Evolutionary conservation across 1,140 invertebrate genomes (phyloP), one percentile per base, ranked within the genome.

Genomic region (Drosophila murphyi): DNA sequence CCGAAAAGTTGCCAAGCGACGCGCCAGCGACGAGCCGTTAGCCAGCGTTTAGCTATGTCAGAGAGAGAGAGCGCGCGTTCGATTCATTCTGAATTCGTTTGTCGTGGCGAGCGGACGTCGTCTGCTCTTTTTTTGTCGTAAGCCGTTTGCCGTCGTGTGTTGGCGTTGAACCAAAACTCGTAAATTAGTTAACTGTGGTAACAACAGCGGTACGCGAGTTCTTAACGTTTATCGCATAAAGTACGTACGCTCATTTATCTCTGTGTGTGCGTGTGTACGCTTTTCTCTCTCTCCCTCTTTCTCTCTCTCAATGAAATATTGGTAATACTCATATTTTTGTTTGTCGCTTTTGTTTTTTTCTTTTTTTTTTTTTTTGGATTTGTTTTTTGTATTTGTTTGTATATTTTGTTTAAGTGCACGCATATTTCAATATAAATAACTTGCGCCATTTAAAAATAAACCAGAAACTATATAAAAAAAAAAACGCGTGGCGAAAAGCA

Each of bases 41-140:
- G 10, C 6, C 35, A 29, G 12, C 41, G 50, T 34, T 10, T 32
- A 20, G 51, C 41, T 34, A 20, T 54, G 31, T 31, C 61, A 54
- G 47, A 55, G 50, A 64, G 61, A 55, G 69, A 37, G 50, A 37
- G 52, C 34, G 29, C 20, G 34, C 70, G 29, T 48, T 10, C 54
- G 50, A 69, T 50, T 73, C 71, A 73, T 73, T 73, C 71, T 73
- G 64, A 73, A 69, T 73, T 73, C 56, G 52, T 61, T 73, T 73
- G 71, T 61, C 64, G 71, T 73, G 64, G 71, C 71, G 48, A 73
- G 35, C 56, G 43, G 71, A 73, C 71, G 71, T 68, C 41, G 56
- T 69, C 56, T 61, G 64, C 64, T 72, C 70, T 67, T 32, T 54
- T 10, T 54, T 10, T 31, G 28, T 37, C 41, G 47, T 39, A 45